Percentiles rank a stretch among this genome's conserved stretches.
These are phyloP conservation scores for Falco rusticolus DNA, from an alignment of 2,797 vertebrate species.

Conservation along the genomic window DNA sequence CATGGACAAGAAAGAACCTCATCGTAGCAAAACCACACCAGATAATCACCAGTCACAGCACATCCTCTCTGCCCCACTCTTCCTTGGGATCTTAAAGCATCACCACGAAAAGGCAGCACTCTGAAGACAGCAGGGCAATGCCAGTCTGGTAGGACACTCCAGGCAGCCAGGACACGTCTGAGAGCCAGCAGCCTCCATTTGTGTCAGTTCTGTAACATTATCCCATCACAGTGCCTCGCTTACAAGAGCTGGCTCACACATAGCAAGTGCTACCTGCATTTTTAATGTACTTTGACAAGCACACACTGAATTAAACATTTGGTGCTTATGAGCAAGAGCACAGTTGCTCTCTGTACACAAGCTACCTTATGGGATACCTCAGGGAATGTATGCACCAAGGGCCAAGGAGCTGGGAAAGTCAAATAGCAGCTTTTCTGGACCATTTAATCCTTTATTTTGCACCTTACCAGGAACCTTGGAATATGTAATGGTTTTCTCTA, in stretches of 20 bases:
- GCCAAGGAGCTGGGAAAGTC: background rate
- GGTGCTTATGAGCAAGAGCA: background rate
- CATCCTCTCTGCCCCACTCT: background rate
- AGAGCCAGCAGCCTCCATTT: background rate
- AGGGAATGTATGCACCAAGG: background rate
- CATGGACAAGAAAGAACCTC: fast-evolving
- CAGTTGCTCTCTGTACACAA: background rate
- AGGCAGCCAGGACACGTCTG: background rate
- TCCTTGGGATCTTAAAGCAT: background rate
- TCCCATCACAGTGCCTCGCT: background rate
- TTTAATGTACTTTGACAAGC: conserved; percentile 39
- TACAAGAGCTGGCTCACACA: background rate
- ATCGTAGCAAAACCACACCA: background rate
- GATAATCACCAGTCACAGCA: background rate
- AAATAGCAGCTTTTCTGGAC: background rate
- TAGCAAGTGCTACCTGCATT: conserved; percentile 41
- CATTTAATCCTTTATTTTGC: background rate
- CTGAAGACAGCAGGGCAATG: background rate
- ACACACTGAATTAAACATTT: conserved; percentile 45
- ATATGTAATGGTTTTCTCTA: background rate
- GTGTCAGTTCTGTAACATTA: background rate
- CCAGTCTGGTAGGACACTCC: background rate
- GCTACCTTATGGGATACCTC: background rate
- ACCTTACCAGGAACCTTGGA: background rate
- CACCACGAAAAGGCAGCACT: fast-evolving